A percentile compares a stretch with the other conserved stretches of the same genome.
Evolutionary conservation across 2,888 invertebrate genomes (phyloP).

Genomic region (Zygothrica quintamaculata): DNA sequence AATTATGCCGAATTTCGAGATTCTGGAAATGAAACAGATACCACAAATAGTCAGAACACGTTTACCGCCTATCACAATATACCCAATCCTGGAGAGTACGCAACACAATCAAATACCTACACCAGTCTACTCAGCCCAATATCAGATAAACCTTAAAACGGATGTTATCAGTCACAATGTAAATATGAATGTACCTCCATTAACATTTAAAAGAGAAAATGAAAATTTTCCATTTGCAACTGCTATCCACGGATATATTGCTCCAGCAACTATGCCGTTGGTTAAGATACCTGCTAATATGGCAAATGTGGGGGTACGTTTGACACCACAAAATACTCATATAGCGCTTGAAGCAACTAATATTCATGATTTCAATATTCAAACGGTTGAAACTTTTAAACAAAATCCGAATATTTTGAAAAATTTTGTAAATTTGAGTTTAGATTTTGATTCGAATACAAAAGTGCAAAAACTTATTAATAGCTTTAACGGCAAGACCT

Average conservation of each 20-base stretch:
- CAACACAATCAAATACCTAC: not conserved
- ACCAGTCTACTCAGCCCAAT: conserved; percentile 47
- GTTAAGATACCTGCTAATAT: conserved; percentile 75
- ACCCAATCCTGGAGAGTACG: conserved; percentile 3
- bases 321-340: conserved; percentile 69
- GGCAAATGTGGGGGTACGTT: conserved; percentile 74
- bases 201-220: conserved; percentile 85
- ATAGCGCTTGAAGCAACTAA: conserved; percentile 9
- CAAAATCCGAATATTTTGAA: conserved; percentile 25
- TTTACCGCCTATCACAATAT: conserved; percentile 51
- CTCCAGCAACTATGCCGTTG: conserved; percentile 56
- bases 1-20: conserved; percentile 64
- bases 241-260: conserved; percentile 36
- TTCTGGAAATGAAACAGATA: conserved; percentile 79
- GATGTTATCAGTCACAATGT: conserved; percentile 84
- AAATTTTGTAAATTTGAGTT: not conserved
- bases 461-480: too few relatives aligned
- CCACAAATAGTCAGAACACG: conserved; percentile 81
- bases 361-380: not conserved
- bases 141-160: conserved; percentile 81
- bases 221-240: conserved; percentile 73
- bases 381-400: conserved; percentile 13
- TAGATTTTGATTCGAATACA: too few relatives aligned
- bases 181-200: conserved; percentile 85
- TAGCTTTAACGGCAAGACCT: too few relatives aligned